Evolutionary conservation across 2,113 vertebrate species (phyloP).

Genomic region (Istiophorus platypterus): DNA sequence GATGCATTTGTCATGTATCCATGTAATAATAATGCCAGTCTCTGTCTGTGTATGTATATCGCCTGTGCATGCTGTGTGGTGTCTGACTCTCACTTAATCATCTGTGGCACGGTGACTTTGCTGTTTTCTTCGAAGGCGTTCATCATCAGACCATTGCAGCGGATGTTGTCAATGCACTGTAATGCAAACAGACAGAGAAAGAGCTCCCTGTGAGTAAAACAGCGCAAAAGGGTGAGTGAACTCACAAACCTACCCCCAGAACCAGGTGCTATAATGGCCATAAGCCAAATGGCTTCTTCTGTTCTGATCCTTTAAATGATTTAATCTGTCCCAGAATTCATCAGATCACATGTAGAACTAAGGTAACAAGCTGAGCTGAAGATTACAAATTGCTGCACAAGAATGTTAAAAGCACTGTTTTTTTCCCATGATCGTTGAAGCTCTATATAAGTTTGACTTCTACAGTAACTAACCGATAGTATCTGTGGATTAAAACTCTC

Average conservation of each 20-base stretch:
- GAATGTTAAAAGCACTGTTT: neutral
- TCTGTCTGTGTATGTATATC: slow-evolving; percentile 38
- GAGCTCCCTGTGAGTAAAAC: neutral
- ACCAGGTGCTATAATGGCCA: neutral
- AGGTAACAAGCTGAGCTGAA: neutral
- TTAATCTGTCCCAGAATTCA: neutral
- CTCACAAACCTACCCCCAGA: slow-evolving; percentile 6
- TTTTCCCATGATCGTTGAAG: neutral
- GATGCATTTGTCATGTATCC: slow-evolving; percentile 9
- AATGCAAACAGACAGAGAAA: slow-evolving; percentile 24
- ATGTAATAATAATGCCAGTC: neutral
- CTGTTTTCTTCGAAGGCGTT: slow-evolving; percentile 98
- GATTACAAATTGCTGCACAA: neutral
- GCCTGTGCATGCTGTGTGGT: neutral
- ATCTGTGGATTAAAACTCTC: too few relatives aligned
- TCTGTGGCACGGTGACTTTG: slow-evolving; percentile 97
- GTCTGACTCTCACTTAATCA: slow-evolving; percentile 94
- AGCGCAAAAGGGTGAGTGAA: neutral
- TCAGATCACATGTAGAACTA: neutral
- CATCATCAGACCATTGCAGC: slow-evolving; percentile 99
- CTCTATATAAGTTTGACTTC: neutral
- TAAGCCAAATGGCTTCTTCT: neutral
- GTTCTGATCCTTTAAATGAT: neutral
- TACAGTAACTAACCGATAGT: neutral
- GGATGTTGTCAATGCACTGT: slow-evolving; percentile 98